Evolutionary conservation across 2,888 invertebrate genomes (phyloP), one percentile per base, ranked within the genome.

Genomic region (Emmelina monodactyla): DNA sequence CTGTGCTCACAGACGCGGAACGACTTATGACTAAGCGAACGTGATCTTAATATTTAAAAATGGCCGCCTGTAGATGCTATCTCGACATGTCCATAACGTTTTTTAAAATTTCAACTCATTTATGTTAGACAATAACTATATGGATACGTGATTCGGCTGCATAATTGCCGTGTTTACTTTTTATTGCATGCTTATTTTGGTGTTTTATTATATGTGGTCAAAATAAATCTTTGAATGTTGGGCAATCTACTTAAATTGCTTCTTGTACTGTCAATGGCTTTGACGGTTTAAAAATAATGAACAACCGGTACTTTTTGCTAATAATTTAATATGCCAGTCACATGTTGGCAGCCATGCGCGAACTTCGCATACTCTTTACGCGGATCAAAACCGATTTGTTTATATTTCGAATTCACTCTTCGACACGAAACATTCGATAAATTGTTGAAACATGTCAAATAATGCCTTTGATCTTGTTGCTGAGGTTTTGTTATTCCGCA

Each of bases 361-460:
- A 25, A 25, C 25, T 25, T 11, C 3, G n/a, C n/a, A n/a, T n/a
- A n/a, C n/a, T n/a, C n/a, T 29, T 29, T 22, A 19, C 19, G 25
- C 32, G 35, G 45, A 47, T 42, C 35, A 44, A 34, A 51, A 49
- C 45, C 59, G 58, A 63, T 67, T 60, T 50, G 54, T 61, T 58
- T 56, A 19, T 6, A 57, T 64, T 65, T 53, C 49, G 55, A 56
- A 62, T 71, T 63, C 62, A 63, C 58, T 58, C 51, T 63, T 61
- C 62, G 62, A 67, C 58, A 62, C 55, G 52, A 57, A 49, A 51
- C 47, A 53, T 62, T 58, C 66, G 73, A 54, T 76, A 78, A 78
- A 73, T 75, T 76, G 70, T 66, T 69, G 58, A 72, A 58, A 65
- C 66, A 71, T 68, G 73, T 72, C 68, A 72, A 71, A 66, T 63